Base-by-base conservation (phyloP, 2,888 invertebrate genomes). In the Rhaphigaster nebulosa region DNA sequence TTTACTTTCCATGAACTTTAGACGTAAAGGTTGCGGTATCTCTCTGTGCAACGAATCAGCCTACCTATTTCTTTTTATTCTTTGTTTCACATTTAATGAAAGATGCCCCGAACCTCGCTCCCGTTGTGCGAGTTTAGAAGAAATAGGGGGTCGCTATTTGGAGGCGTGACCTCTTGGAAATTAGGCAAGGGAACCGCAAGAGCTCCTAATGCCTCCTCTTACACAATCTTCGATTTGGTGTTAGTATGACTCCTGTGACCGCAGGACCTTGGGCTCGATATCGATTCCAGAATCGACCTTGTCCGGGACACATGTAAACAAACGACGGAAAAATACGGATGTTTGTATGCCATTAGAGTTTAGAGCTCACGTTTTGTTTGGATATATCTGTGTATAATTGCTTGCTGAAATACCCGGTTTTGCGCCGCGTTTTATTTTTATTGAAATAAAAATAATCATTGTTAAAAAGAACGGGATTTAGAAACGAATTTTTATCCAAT, bases 1-100 rank as follows among this genome's bases (percentile, higher is more conserved):
- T 84, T 84, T 84, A n/a, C 84, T 84, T 84, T 84, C 84, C 84
- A 84, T 50, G 84, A 84, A 41, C 84, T 84, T 84, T 84, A 45
- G 26, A n/a, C n/a, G 0, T 84, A 84, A 84, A 84, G 84, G 84
- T 84, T 84, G 84, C 84, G 84, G 84, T 84, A 84, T 84, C 15
- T 45, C n/a, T 23, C 45, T 45, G 45, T 84, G 84, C 84, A 84
- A 84, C 45, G 45, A 26, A 84, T 12, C 84, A 41, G n/a, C 45
- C 50, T 45, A 23, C 84, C 70, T 10, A 76, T 34, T 76, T 76
- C 70, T 76, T 23, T 76, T 76, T 76, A 76, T 76, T 76, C 70
- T 76, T 76, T 76, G 70, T 76, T 76, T 76, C 70, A 76, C 70
- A 76, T 84, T 50, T 84, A 84, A 50, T 41, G 45, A 50, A 84